Evolutionary conservation across 2,888 invertebrate genomes (phyloP).

Genomic region (Tholera decimalis): DNA sequence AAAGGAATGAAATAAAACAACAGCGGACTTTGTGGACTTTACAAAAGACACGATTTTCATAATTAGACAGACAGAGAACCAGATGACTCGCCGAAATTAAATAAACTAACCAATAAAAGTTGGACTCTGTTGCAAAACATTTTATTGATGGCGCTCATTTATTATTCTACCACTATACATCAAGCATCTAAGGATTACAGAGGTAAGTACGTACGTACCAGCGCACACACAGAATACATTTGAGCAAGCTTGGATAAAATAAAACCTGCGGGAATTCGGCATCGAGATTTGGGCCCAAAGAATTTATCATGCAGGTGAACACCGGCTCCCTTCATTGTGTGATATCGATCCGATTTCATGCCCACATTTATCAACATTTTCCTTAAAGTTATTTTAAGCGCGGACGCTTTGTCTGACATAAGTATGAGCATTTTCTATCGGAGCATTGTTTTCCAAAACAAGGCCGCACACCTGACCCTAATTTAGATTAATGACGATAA

Average conservation of each 20-base stretch:
- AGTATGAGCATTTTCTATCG: conserved; percentile 7
- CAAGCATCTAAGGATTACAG: conserved; percentile 47
- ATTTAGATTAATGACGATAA: conserved; percentile 51
- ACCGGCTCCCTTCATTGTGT: conserved; percentile 9
- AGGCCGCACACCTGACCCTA: conserved; percentile 34
- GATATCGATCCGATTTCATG: conserved; percentile 32
- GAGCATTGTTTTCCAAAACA: conserved; percentile 40
- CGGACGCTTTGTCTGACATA: conserved; percentile 9
- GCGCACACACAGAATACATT: conserved; percentile 59
- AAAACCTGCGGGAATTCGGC: conserved; percentile 58
- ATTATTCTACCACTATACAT: conserved; percentile 54
- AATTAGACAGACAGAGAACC: conserved; percentile 33
- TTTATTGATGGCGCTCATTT: conserved; percentile 42
- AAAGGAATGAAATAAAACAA: conserved; percentile 68
- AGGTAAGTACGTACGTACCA: conserved; percentile 41
- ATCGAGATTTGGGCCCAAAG: conserved; percentile 22
- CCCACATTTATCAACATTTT: conserved; percentile 28
- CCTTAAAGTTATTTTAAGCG: conserved; percentile 40
- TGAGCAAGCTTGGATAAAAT: conserved; percentile 50
- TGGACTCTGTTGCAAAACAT: conserved; percentile 24
- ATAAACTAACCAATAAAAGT: conserved; percentile 17
- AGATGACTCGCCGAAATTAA: conserved; percentile 34
- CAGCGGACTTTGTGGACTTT: conserved; percentile 56
- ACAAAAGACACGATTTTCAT: conserved; percentile 52
- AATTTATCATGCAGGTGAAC: conserved; percentile 47